Evolutionary conservation across 2,888 invertebrate species (phyloP).

Genomic region (Drosophila mimetica): DNA sequence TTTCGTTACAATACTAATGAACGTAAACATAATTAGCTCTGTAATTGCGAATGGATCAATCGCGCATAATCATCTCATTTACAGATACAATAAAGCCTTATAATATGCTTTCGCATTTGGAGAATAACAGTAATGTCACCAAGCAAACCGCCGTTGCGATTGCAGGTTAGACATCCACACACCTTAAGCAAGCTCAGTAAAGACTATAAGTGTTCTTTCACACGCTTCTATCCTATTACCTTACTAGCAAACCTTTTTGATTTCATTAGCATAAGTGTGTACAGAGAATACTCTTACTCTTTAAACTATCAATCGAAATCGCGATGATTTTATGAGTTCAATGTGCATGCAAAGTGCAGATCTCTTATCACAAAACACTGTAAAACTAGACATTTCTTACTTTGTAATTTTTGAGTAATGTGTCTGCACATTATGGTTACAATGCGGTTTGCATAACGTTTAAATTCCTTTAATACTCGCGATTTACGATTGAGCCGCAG

Average conservation of each 20-base stretch:
- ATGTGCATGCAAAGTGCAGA: slow-evolving; percentile 1
- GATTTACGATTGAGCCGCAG: slow-evolving; percentile 8
- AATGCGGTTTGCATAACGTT: not conserved
- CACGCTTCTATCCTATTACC: slow-evolving; percentile 32
- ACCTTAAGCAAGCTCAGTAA: slow-evolving; percentile 37
- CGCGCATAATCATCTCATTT: slow-evolving; percentile 80
- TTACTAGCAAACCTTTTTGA: slow-evolving; percentile 30
- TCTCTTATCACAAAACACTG: slow-evolving; percentile 2
- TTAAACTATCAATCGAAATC: slow-evolving; percentile 12
- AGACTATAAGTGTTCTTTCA: slow-evolving; percentile 43
- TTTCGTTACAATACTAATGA: slow-evolving; percentile 13
- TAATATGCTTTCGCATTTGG: slow-evolving; percentile 84
- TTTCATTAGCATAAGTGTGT: slow-evolving; percentile 20
- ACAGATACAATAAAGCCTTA: slow-evolving; percentile 84
- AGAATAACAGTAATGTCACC: slow-evolving; percentile 84
- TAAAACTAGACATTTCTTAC: not conserved
- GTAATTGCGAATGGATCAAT: slow-evolving; percentile 30
- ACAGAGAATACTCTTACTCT: slow-evolving; percentile 7
- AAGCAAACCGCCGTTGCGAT: slow-evolving; percentile 84
- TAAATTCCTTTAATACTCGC: slow-evolving; percentile 8
- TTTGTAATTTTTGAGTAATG: not conserved
- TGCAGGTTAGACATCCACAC: slow-evolving; percentile 80
- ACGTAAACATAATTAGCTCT: slow-evolving; percentile 10
- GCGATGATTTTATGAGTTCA: not conserved
- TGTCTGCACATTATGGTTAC: not conserved